These are phyloP conservation scores for Myoxocephalus aenaeus DNA, from an alignment of 2,797 vertebrate genomes.

Conservation along the genomic window DNA sequence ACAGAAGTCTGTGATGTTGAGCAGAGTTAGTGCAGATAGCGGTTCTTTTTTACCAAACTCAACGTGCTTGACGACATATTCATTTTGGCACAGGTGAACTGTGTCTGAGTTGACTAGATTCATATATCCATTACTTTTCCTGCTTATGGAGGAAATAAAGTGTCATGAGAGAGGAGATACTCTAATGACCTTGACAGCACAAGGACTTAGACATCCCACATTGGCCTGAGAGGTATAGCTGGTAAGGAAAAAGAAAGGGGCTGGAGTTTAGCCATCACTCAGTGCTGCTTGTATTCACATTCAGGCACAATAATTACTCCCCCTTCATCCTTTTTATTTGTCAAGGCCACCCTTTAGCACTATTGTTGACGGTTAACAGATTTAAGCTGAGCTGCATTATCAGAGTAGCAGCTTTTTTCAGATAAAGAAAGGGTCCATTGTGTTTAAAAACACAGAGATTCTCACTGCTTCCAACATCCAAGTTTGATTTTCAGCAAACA, in stretches of 20 bases:
- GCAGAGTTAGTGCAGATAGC: constrained; percentile 13
- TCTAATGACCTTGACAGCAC: constrained; percentile 45
- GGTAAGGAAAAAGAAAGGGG: constrained; percentile 27
- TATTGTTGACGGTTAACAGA: constrained; percentile 65
- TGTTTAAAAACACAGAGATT: constrained; percentile 54
- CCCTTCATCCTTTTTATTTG: constrained; percentile 54
- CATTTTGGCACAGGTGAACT: neutral
- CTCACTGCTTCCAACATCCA: constrained; percentile 43
- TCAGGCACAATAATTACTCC: constrained; percentile 42
- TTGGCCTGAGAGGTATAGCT: constrained; percentile 28
- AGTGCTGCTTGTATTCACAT: constrained; percentile 58
- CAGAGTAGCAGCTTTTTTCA: constrained; percentile 56
- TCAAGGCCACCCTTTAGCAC: constrained; percentile 59
- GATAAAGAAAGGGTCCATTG: constrained; percentile 67
- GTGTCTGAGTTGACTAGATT: constrained; percentile 4
- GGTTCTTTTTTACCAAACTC: neutral
- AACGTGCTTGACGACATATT: constrained; percentile 4
- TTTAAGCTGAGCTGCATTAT: constrained; percentile 61
- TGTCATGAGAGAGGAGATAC: constrained; percentile 5
- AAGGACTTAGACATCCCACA: constrained; percentile 40
- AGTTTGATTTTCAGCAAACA: constrained; percentile 60
- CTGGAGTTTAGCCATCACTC: constrained; percentile 51
- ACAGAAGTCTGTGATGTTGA: constrained; percentile 16
- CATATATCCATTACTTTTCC: neutral
- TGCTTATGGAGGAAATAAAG: constrained; percentile 3